Percentiles rank a stretch among this genome's conserved stretches.
Evolutionary conservation across 2,888 invertebrate species (phyloP).

Genomic region (Melanargia galathea): DNA sequence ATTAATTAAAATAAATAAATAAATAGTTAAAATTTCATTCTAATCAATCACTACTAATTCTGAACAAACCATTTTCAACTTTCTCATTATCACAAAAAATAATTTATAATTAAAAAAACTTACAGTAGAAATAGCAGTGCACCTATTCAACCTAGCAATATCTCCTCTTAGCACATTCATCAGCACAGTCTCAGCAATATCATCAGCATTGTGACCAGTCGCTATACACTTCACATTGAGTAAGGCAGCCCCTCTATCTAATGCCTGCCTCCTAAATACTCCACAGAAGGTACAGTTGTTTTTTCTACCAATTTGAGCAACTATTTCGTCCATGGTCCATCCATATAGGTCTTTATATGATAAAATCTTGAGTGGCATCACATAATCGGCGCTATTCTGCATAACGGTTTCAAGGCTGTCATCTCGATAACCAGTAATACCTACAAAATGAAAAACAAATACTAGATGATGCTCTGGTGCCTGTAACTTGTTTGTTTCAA

Average conservation of each 20-base stretch:
- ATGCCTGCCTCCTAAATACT: conserved; percentile 96
- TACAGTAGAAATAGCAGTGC: conserved; percentile 95
- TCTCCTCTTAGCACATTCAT: conserved; percentile 99
- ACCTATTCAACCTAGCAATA: conserved; percentile 94
- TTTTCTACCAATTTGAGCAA: conserved; percentile 90
- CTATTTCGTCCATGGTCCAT: conserved; percentile 99
- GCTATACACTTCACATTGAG: conserved; percentile 96
- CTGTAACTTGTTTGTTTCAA: no score
- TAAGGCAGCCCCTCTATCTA: conserved; percentile 96
- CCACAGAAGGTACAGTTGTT: conserved; percentile 99
- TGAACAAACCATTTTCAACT: no score
- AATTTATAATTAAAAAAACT: conserved; percentile 47
- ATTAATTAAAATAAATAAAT: no score
- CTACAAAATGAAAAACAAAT: background rate
- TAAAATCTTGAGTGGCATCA: conserved; percentile 95
- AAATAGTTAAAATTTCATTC: no score
- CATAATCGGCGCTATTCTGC: conserved; percentile 95
- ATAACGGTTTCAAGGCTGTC: conserved; percentile 98
- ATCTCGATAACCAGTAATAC: conserved; percentile 96
- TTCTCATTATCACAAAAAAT: background rate
- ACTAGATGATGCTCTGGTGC: background rate
- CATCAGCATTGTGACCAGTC: conserved; percentile 98
- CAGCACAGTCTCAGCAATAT: conserved; percentile 98
- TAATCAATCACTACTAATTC: no score
- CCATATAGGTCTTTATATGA: conserved; percentile 99